Conservation (phyloP, 2,888 invertebrate species). For the Cryptocheilus praepositus region DNA sequence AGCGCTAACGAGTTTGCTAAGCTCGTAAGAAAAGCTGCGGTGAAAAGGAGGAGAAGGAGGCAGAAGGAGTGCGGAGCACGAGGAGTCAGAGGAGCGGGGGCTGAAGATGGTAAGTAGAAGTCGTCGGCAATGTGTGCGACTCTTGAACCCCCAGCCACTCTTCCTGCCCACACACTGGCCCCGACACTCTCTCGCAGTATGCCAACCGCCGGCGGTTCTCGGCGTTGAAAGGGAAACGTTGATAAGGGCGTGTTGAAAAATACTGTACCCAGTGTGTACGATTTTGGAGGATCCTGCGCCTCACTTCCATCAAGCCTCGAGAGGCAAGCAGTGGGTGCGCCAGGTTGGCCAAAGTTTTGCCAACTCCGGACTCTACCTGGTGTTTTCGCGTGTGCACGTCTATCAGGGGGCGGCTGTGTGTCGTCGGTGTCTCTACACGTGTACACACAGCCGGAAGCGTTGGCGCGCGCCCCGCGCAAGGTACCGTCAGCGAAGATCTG, state of each 20-base stretch:
- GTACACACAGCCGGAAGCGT: slow-evolving; percentile 8
- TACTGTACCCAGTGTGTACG: slow-evolving; percentile 1
- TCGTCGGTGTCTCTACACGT: not conserved
- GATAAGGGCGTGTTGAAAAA: slow-evolving; percentile 21
- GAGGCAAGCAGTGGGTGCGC: slow-evolving; percentile 12
- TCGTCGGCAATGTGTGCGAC: too few species aligned
- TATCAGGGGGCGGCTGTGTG: slow-evolving; percentile 5
- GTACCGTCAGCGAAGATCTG: slow-evolving; percentile 47
- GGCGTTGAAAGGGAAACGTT: slow-evolving; percentile 14
- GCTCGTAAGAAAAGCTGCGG: slow-evolving; percentile 47
- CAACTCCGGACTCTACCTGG: slow-evolving; percentile 34
- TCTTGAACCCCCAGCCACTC: not conserved
- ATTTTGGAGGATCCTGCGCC: not conserved
- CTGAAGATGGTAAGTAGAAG: slow-evolving; percentile 16
- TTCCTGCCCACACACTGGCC: not conserved
- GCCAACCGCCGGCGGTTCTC: slow-evolving; percentile 12
- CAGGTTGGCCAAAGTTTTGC: slow-evolving; percentile 49
- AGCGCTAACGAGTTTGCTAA: slow-evolving; percentile 55
- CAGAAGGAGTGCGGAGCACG: not conserved
- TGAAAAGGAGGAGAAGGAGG: slow-evolving; percentile 22
- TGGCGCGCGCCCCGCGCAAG: slow-evolving; percentile 23
- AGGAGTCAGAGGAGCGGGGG: slow-evolving; percentile 24
- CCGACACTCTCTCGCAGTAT: not conserved
- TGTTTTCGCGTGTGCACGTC: slow-evolving; percentile 13
- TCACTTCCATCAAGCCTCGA: not conserved